Percentiles rank a stretch among this genome's conserved stretches.
phyloP scores from a whole-genome alignment of 2,797 vertebrate genomes.

The Sebastes elongatus region DNA sequence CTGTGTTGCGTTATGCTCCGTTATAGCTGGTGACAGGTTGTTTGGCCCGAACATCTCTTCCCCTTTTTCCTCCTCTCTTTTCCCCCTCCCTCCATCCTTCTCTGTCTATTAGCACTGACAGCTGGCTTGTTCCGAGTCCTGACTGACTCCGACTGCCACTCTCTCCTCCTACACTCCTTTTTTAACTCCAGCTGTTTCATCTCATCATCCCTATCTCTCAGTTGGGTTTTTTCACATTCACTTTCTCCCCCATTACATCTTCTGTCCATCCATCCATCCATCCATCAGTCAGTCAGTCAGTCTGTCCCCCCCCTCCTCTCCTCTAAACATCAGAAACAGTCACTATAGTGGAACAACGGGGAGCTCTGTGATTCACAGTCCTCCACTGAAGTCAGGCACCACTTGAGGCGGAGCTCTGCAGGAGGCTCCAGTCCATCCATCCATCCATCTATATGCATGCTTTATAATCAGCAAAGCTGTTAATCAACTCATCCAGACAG shows the following conservation, averaged over 20 bases:
- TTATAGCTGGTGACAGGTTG: slow-evolving; percentile 59
- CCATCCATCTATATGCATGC: not conserved
- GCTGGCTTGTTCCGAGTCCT: slow-evolving; percentile 50
- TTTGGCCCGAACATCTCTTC: slow-evolving; percentile 55
- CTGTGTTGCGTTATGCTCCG: slow-evolving; percentile 15
- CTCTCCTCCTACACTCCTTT: not conserved
- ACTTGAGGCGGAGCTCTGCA: not conserved
- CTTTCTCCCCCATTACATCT: not conserved
- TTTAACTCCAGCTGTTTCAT: slow-evolving; percentile 7
- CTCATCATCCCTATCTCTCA: not conserved
- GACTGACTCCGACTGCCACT: slow-evolving; percentile 38
- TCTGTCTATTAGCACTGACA: slow-evolving; percentile 75
- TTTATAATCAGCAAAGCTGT: not conserved
- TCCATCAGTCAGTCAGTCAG: not conserved
- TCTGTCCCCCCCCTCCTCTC: not conserved
- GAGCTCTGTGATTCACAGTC: not conserved
- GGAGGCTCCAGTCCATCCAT: not conserved
- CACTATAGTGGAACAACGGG: not conserved
- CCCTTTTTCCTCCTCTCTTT: not conserved
- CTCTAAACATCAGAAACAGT: not conserved
- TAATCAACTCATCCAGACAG: not conserved
- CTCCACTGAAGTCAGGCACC: not conserved
- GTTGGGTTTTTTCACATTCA: not conserved
- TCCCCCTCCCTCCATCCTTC: slow-evolving; percentile 24
- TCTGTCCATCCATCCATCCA: not conserved